A percentile compares a stretch with the other conserved stretches of the same genome.
Conservation (phyloP, 35 echinoderm and acorn worm genomes). For the Acanthaster planci region DNA sequence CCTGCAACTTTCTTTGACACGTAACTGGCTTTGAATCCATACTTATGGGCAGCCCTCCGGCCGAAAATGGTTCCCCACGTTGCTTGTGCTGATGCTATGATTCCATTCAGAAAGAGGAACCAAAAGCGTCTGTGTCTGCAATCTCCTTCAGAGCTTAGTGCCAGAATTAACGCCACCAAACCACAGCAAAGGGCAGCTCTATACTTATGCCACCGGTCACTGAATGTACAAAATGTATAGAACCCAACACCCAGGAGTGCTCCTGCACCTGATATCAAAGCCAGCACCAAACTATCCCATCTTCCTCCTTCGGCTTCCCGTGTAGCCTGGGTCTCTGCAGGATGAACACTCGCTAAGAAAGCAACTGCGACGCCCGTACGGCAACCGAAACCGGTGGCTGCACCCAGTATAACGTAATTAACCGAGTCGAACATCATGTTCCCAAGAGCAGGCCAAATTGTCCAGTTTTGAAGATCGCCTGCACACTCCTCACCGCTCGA, state of each 20-base stretch:
- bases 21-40: background rate
- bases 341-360: background rate
- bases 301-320: background rate
- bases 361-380: constrained; percentile 1
- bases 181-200: background rate
- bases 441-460: background rate
- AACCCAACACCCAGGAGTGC: background rate
- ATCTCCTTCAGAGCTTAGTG: background rate
- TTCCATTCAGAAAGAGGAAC: background rate
- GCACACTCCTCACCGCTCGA: background rate
- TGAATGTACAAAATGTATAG: background rate
- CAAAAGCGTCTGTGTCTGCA: background rate
- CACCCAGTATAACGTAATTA: background rate
- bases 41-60: background rate
- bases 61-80: background rate
- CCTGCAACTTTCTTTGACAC: background rate
- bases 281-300: background rate
- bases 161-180: background rate
- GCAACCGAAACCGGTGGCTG: background rate
- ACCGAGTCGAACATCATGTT: background rate
- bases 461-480: too few species aligned
- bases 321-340: background rate
- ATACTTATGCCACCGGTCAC: background rate
- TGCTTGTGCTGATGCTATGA: background rate
- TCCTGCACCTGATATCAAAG: background rate